phyloP scores from a whole-genome alignment of 2,888 invertebrate species.

The Incurvaria masculella region DNA sequence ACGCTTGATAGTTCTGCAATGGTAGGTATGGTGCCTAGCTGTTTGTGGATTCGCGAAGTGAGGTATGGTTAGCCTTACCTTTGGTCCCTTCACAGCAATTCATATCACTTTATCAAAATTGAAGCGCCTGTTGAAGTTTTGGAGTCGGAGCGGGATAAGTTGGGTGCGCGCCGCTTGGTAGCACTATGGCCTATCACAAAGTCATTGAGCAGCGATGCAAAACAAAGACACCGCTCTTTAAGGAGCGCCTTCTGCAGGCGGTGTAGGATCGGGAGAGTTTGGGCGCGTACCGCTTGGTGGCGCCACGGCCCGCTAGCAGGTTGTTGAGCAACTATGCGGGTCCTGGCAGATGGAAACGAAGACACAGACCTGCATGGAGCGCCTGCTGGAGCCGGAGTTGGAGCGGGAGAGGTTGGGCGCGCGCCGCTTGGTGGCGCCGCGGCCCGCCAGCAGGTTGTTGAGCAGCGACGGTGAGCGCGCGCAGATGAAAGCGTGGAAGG shows the following conservation, averaged over 20 bases:
- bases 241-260: conserved; percentile 80
- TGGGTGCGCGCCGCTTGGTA: conserved; percentile 84
- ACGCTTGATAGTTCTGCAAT: no score
- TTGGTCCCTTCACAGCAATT: no score
- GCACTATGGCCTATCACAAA: conserved; percentile 87
- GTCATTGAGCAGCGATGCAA: conserved; percentile 88
- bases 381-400: conserved; percentile 82
- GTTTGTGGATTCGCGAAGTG: no score
- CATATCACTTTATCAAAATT: no score
- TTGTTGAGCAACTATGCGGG: conserved; percentile 89
- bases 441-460: conserved; percentile 86
- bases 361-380: conserved; percentile 73
- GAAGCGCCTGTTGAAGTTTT: conserved; percentile 83
- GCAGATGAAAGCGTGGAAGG: conserved; percentile 97
- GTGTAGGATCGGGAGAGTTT: conserved; percentile 87
- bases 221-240: conserved; percentile 66
- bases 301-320: conserved; percentile 84
- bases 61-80: no score
- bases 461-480: conserved; percentile 91
- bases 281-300: conserved; percentile 85
- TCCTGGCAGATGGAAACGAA: conserved; percentile 79
- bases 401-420: conserved; percentile 89
- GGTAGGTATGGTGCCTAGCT: no score
- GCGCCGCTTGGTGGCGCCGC: conserved; percentile 86
- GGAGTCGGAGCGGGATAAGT: conserved; percentile 85